Evolutionary conservation across 2,797 vertebrate species (phyloP), one percentile per base, ranked within the genome.

Genomic region (Eidolon dupreanum): DNA sequence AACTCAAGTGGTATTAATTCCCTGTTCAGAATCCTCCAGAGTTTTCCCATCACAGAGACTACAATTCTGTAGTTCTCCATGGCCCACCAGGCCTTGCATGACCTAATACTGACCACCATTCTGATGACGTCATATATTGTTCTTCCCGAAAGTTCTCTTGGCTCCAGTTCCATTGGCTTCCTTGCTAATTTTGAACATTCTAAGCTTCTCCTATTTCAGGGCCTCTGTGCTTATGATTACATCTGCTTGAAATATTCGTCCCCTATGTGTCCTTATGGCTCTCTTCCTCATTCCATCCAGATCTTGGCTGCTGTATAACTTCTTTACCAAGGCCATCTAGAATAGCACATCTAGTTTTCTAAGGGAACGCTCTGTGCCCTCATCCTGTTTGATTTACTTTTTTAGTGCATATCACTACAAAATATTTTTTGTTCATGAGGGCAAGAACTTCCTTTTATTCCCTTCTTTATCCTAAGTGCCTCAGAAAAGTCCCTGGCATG

Each of bases 131-230:
- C 16, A 10, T 51, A 10, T 51, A 1, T 15, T 26, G 4, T 68
- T 93, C 83, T 96, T 92, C 70, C 49, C 33, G n/a, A 28, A 82
- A 36, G 51, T 92, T 66, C 83, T 74, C 36, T 95, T n/a, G 46
- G 33, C 43, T 88, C 13, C 22, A 31, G 3, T 36, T 24, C 26
- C 36, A 20, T 43, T 81, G 43, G 73, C 66, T 28, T 81, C 7
- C 17, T 61, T 81, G 65, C 15, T 94, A 24, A 51, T 20, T 66
- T 90, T 33, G 17, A 57, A 19, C 55, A 36, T 81, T 83, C 46
- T 65, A 3, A 41, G 6, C 68, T 65, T 46, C 63, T 38, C 51
- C n/a, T 90, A n/a, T 53, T 88, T 68, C 15, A 55, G 51, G 41
- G 43, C 26, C 28, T 89, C 22, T 31, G 66, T 77, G 57, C 16